Base-by-base conservation (phyloP, 2,888 invertebrate species). In the Hypercompe scribonia region DNA sequence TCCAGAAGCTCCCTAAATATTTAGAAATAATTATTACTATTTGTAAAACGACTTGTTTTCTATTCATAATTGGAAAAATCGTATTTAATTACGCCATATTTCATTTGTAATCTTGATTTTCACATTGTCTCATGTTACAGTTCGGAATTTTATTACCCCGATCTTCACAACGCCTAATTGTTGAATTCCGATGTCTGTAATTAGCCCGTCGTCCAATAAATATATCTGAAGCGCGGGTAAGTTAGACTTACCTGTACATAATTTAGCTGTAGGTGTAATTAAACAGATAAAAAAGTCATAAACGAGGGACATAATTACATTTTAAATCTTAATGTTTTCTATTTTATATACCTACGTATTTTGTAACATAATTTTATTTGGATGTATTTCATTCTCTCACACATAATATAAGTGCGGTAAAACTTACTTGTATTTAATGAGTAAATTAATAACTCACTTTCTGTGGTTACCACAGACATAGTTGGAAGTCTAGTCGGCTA, bases 211-310 rank as follows among this genome's bases (percentile, higher is more conserved):
- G 28, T 65, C 65, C n/a, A 39, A 42, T 65, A 36, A n/a, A 39
- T 65, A 65, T 65, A 65, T 46, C 46, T 46, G 21, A 28, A 39
- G 39, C 28, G 39, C 39, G 28, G 65, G 7, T 15, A 39, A 65
- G 34, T 65, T n/a, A 65, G 65, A 10, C 28, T 58, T 58, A 13
- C 28, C 11, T 58, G 28, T 28, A 58, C 58, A 58, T 58, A 65
- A 28, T 31, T 28, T 65, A 65, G 28, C 28, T 65, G 34, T 42
- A 65, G 39, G 65, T 39, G 65, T 42, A 65, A 65, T 65, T 65
- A 65, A 65, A 65, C 42, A 65, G 65, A 65, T 65, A 65, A 65
- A 65, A n/a, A 42, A 42, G 18, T 65, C 65, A 65, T 69, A 39
- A 61, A 61, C 58, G 63, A 34, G 50, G 65, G 34, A n/a, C 28